These are phyloP conservation scores for Liposcelis brunnea DNA, from an alignment of 2,888 invertebrate genomes.

Conservation along the genomic window DNA sequence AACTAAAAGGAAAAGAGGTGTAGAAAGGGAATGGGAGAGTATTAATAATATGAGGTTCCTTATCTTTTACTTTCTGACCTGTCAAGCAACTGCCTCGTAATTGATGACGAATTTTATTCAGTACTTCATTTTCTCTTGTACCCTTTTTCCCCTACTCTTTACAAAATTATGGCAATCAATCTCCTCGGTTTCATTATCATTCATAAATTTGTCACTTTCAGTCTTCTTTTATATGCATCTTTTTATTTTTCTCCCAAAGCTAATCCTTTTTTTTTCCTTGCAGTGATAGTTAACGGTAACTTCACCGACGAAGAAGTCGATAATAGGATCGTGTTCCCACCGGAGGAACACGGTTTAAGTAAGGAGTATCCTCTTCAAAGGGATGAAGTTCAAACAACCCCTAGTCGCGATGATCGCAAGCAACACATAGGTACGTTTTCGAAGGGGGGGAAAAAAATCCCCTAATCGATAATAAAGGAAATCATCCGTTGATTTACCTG, in stretches of 20 bases:
- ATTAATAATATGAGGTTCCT: no score
- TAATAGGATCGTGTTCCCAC: slow-evolving; percentile 27
- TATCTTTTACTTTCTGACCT: no score
- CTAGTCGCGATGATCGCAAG: slow-evolving; percentile 33
- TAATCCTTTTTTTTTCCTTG: slow-evolving; percentile 16
- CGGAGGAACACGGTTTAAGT: slow-evolving; percentile 30
- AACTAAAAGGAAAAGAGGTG: no score
- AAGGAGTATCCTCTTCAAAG: slow-evolving; percentile 48
- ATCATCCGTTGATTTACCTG: neutral
- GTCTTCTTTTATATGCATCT: slow-evolving; percentile 22
- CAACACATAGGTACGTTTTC: neutral
- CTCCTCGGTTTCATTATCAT: no score
- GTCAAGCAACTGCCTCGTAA: no score
- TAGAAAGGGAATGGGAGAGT: no score
- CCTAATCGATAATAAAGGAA: no score
- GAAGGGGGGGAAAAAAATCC: no score
- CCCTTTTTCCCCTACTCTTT: no score
- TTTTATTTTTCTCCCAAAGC: slow-evolving; percentile 18
- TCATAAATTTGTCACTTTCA: slow-evolving; percentile 21
- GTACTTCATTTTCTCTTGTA: no score
- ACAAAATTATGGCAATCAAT: no score
- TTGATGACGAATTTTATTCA: no score
- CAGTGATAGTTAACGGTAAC: slow-evolving; percentile 42
- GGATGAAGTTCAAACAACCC: slow-evolving; percentile 46
- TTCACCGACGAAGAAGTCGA: slow-evolving; percentile 40